These are phyloP conservation scores for Catalaphyllia jardinei DNA, from an alignment of 64 coral and sea anemone genomes.

Conservation along the genomic window DNA sequence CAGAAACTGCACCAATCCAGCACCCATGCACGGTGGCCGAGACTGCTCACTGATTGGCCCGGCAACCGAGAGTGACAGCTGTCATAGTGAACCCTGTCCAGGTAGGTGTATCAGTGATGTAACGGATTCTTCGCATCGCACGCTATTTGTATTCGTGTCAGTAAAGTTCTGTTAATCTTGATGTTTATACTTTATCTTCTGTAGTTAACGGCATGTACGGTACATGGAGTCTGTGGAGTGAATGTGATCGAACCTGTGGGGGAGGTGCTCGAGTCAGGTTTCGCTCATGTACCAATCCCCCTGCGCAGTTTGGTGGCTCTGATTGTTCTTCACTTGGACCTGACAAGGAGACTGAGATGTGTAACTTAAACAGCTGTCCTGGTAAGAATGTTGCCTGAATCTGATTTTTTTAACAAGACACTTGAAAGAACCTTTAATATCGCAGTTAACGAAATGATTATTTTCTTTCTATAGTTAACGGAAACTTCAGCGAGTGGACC, in stretches of 20 bases:
- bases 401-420: background rate
- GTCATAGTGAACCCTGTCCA: slow-evolving; percentile 82
- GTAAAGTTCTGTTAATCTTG: no score
- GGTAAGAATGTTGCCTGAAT: slow-evolving; percentile 29
- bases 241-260: slow-evolving; percentile 85
- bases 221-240: slow-evolving; percentile 85
- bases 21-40: slow-evolving; percentile 84
- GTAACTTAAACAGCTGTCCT: slow-evolving; percentile 71
- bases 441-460: background rate
- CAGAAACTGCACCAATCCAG: slow-evolving; percentile 82
- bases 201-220: slow-evolving; percentile 88
- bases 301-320: slow-evolving; percentile 81
- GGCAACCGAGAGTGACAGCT: slow-evolving; percentile 82
- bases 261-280: slow-evolving; percentile 63
- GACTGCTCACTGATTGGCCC: slow-evolving; percentile 89
- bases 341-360: slow-evolving; percentile 49
- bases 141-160: background rate
- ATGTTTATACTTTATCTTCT: slow-evolving; percentile 7
- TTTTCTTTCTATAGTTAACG: slow-evolving; percentile 56
- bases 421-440: background rate
- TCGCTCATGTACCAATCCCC: slow-evolving; percentile 84
- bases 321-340: slow-evolving; percentile 76
- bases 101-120: slow-evolving; percentile 32
- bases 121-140: background rate
- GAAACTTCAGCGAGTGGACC: slow-evolving; percentile 97